A percentile compares a stretch with the other conserved stretches of the same genome.
Evolutionary conservation across 2,888 invertebrate genomes (phyloP).

Genomic region (Phasia obesa): DNA sequence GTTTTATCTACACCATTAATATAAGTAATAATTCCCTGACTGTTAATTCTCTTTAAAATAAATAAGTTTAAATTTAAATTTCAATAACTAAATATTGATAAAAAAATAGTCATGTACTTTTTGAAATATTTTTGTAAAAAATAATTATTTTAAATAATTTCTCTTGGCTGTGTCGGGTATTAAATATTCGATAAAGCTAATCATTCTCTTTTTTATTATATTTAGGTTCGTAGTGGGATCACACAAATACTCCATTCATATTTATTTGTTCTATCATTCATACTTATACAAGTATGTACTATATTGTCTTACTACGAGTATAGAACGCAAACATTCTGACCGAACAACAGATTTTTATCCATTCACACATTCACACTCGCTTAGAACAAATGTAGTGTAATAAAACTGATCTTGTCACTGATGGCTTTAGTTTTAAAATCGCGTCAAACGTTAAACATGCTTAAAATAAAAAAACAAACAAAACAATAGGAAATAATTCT

Average conservation of each 20-base stretch:
- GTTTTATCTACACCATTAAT: too few species aligned
- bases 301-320: conserved; percentile 15
- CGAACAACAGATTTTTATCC: background rate
- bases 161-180: background rate
- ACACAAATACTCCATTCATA: conserved; percentile 33
- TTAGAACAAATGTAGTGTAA: conserved; percentile 58
- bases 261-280: conserved; percentile 36
- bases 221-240: conserved; percentile 48
- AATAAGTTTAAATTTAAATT: too few species aligned
- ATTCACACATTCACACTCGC: conserved; percentile 27
- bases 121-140: background rate
- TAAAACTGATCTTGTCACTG: conserved; percentile 69
- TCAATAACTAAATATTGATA: too few species aligned
- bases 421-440: conserved; percentile 61
- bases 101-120: too few species aligned
- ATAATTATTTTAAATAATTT: background rate
- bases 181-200: background rate
- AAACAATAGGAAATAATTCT: background rate
- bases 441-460: conserved; percentile 59
- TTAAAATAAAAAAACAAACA: conserved; percentile 27
- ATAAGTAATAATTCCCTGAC: too few species aligned
- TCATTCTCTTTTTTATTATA: background rate
- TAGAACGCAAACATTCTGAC: conserved; percentile 10
- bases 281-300: background rate
- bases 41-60: too few species aligned